A percentile compares a stretch with the other conserved stretches of the same genome.
phyloP scores from a whole-genome alignment of 2,888 invertebrate species.

The Ypsolopha sequella region DNA sequence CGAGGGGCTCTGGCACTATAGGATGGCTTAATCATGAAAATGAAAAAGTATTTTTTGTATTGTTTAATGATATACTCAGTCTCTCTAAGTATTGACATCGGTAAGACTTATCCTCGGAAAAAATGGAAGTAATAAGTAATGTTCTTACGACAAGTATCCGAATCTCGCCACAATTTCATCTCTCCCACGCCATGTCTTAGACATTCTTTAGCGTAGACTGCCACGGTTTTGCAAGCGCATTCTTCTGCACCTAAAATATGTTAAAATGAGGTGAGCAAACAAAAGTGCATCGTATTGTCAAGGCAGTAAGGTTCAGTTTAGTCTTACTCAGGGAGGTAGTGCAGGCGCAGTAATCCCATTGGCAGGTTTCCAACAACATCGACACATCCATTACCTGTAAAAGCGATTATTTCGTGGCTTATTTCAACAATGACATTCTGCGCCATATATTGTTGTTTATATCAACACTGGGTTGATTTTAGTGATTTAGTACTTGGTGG shows the following conservation, averaged over 20 bases:
- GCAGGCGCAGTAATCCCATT: conserved; percentile 85
- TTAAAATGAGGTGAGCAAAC: background rate
- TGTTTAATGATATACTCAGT: no score
- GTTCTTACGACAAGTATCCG: conserved; percentile 86
- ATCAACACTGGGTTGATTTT: no score
- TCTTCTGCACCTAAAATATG: conserved; percentile 60
- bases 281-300: background rate
- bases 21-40: no score
- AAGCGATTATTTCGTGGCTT: conserved; percentile 5
- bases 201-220: conserved; percentile 84
- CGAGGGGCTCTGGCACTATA: no score
- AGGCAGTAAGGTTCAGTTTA: background rate
- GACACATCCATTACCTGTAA: conserved; percentile 74
- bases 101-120: no score
- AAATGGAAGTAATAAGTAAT: background rate
- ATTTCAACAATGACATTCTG: no score
- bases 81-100: no score
- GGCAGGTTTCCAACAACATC: conserved; percentile 78
- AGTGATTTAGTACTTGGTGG: no score
- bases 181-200: conserved; percentile 73
- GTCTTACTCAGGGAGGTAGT: conserved; percentile 51
- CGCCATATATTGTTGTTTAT: no score
- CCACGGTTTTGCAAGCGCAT: conserved; percentile 83
- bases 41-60: no score
- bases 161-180: conserved; percentile 80